A percentile compares a stretch with the other conserved stretches of the same genome.
Evolutionary conservation across 2,888 invertebrate species (phyloP).

Genomic region (Sinodicranocentrus sp.): DNA sequence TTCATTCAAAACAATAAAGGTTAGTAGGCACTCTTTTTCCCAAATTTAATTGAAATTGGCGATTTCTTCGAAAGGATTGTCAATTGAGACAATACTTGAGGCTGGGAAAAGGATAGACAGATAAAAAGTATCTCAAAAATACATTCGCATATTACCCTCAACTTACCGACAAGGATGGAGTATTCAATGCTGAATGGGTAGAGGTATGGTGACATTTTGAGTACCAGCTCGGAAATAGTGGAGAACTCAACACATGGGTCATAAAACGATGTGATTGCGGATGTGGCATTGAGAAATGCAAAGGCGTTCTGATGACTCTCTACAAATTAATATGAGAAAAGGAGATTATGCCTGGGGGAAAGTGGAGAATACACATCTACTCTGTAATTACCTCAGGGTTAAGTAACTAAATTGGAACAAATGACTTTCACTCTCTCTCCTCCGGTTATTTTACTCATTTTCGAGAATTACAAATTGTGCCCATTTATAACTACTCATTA

Average conservation of each 20-base stretch:
- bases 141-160: no score
- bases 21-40: no score
- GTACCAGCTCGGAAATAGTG: conserved; percentile 77
- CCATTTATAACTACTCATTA: no score
- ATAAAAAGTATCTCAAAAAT: no score
- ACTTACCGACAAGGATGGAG: conserved; percentile 86
- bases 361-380: background rate
- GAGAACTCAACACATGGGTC: conserved; percentile 77
- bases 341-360: background rate
- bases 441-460: background rate
- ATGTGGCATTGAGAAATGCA: conserved; percentile 79
- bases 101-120: background rate
- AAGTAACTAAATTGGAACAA: background rate
- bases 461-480: background rate
- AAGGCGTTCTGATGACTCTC: conserved; percentile 78
- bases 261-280: conserved; percentile 75
- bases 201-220: conserved; percentile 85
- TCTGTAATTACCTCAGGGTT: background rate
- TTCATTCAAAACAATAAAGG: no score
- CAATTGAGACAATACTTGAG: background rate
- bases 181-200: conserved; percentile 90
- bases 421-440: background rate
- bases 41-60: background rate
- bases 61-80: background rate
- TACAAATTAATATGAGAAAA: conserved; percentile 61